Percentiles rank a stretch among this genome's conserved stretches.
Conservation (phyloP, 2,797 vertebrate species). For the Denticeps clupeoides region DNA sequence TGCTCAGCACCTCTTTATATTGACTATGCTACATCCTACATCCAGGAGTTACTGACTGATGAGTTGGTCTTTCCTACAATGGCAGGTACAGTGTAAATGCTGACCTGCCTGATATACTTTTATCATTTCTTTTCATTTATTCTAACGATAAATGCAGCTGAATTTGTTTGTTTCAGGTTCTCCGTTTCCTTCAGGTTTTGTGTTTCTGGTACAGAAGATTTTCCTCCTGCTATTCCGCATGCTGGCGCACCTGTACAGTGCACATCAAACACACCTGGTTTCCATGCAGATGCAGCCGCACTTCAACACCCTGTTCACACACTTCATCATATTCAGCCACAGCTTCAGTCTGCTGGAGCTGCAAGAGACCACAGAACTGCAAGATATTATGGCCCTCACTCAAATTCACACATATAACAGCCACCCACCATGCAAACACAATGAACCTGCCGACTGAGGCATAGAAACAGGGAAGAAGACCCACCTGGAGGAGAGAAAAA, state of each 20-base stretch:
- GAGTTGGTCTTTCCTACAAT: conserved; percentile 65
- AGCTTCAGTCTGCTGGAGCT: conserved; percentile 62
- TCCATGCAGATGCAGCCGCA: conserved; percentile 62
- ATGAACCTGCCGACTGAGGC: too few relatives aligned
- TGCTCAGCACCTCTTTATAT: conserved; percentile 66
- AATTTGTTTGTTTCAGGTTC: conserved; percentile 40
- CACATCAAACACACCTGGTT: conserved; percentile 61
- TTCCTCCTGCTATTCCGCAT: conserved; percentile 65
- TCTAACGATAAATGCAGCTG: too few relatives aligned
- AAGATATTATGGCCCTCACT: conserved; percentile 56
- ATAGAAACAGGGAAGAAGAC: too few relatives aligned
- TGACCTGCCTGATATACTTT: too few relatives aligned
- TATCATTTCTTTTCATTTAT: too few relatives aligned
- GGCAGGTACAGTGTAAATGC: conserved; percentile 55
- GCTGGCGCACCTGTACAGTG: conserved; percentile 71
- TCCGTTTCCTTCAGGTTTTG: conserved; percentile 58
- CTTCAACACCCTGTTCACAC: conserved; percentile 68
- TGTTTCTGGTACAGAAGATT: conserved; percentile 67
- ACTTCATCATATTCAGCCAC: conserved; percentile 62
- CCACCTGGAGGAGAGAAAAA: too few relatives aligned
- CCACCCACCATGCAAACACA: background rate
- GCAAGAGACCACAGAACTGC: conserved; percentile 54
- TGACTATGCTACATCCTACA: conserved; percentile 68
- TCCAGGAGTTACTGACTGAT: conserved; percentile 63
- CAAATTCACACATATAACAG: conserved; percentile 24